phyloP scores from a whole-genome alignment of 2,113 vertebrate genomes.

The Vireo altiloquus region DNA sequence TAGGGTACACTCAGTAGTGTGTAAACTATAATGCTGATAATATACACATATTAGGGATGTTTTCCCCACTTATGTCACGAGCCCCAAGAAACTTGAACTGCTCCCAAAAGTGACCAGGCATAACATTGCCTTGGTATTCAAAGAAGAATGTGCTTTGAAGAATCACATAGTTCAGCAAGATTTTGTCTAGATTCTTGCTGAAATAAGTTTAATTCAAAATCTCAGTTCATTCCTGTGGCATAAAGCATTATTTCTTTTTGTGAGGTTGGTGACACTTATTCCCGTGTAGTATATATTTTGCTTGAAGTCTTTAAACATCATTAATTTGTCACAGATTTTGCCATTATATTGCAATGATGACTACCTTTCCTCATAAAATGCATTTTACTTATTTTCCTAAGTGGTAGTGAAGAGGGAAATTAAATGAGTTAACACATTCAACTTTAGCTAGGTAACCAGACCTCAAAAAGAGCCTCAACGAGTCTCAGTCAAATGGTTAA shows the following conservation, averaged over 20 bases:
- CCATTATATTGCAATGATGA: not conserved
- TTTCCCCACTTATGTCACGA: not conserved
- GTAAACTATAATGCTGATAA: not conserved
- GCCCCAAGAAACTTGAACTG: not conserved
- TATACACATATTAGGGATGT: not conserved
- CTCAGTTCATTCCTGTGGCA: not conserved
- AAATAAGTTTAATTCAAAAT: not conserved
- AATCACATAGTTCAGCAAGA: not conserved
- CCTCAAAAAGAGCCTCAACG: not conserved
- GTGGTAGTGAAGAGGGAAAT: not conserved
- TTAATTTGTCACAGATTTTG: not conserved
- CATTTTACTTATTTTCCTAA: not conserved
- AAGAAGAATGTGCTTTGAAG: not conserved
- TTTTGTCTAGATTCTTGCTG: not conserved
- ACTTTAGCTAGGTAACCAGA: not conserved
- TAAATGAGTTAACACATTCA: not conserved
- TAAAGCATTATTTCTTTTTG: not conserved
- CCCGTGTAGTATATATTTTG: not conserved
- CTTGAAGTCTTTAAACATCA: not conserved
- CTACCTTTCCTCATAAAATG: not conserved
- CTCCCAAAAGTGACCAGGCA: not conserved
- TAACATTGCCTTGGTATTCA: not conserved
- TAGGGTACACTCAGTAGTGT: not conserved
- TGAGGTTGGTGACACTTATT: not conserved
- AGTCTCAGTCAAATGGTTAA: not conserved